phyloP scores from a whole-genome alignment of 2,797 vertebrate species.

The Rachycentron canadum region DNA sequence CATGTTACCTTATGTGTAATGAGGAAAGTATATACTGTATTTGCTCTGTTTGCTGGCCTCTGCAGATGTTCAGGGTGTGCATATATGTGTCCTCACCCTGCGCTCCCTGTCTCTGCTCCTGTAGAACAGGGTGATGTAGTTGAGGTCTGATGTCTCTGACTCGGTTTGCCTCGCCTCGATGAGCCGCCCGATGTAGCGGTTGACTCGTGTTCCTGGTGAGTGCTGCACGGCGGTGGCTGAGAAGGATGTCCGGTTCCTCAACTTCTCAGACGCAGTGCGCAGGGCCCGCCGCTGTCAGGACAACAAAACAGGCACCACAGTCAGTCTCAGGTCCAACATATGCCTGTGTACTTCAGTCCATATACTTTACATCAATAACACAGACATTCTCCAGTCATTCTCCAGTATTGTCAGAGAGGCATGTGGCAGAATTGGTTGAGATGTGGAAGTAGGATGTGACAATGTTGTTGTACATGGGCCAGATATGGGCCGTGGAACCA shows the following conservation, averaged over 20 bases:
- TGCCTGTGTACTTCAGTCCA: too few relatives aligned
- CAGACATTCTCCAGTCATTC: too few relatives aligned
- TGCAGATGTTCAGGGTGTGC: slow-evolving; percentile 15
- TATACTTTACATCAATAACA: too few relatives aligned
- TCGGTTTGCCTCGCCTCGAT: slow-evolving; percentile 96
- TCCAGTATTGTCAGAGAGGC: too few relatives aligned
- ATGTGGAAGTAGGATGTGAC: not conserved
- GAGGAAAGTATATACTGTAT: slow-evolving; percentile 51
- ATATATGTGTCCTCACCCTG: slow-evolving; percentile 86
- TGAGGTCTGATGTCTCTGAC: slow-evolving; percentile 92
- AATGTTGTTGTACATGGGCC: too few relatives aligned
- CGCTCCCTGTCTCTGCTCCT: slow-evolving; percentile 91
- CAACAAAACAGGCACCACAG: slow-evolving; percentile 26
- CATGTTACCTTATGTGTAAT: slow-evolving; percentile 46
- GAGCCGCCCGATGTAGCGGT: slow-evolving; percentile 95
- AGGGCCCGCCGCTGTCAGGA: slow-evolving; percentile 91
- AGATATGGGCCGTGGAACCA: too few relatives aligned
- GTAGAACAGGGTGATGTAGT: slow-evolving; percentile 94
- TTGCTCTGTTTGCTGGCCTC: slow-evolving; percentile 20
- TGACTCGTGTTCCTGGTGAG: slow-evolving; percentile 93
- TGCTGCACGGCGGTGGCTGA: slow-evolving; percentile 89
- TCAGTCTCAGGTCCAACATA: slow-evolving; percentile 19
- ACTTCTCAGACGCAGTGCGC: slow-evolving; percentile 95
- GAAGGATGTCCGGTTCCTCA: slow-evolving; percentile 95
- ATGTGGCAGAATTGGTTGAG: not conserved